These are phyloP conservation scores for Drosophila peninsularis DNA, from an alignment of 2,888 invertebrate genomes.

Conservation along the genomic window DNA sequence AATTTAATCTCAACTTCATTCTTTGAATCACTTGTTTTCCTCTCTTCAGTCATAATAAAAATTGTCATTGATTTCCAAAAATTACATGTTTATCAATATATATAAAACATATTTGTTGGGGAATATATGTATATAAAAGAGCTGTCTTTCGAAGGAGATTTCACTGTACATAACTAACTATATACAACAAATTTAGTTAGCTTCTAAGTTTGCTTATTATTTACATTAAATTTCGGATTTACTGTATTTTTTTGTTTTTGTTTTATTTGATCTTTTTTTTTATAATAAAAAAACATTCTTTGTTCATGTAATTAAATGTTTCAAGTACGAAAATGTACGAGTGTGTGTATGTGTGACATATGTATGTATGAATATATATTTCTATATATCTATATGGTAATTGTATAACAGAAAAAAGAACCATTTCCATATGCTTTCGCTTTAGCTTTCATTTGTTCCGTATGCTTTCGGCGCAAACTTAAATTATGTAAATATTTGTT, in stretches of 20 bases:
- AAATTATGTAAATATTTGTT: slow-evolving; percentile 49
- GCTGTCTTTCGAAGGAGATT: background rate
- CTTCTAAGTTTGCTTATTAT: slow-evolving; percentile 16
- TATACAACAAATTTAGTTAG: slow-evolving; percentile 18
- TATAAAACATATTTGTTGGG: background rate
- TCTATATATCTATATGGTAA: slow-evolving; percentile 66
- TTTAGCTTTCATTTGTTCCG: slow-evolving; percentile 21
- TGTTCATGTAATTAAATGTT: slow-evolving; percentile 70
- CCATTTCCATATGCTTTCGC: slow-evolving; percentile 26
- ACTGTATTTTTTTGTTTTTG: slow-evolving; percentile 32
- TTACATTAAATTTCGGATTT: slow-evolving; percentile 15
- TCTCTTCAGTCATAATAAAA: background rate
- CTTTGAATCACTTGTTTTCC: background rate
- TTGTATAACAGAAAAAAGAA: slow-evolving; percentile 73
- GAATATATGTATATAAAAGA: background rate
- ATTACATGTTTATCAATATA: background rate
- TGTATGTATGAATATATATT: slow-evolving; percentile 44
- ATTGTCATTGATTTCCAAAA: background rate
- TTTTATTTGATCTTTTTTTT: slow-evolving; percentile 65
- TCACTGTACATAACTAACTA: slow-evolving; percentile 2
- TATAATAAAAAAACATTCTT: slow-evolving; percentile 75
- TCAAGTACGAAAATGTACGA: slow-evolving; percentile 39
- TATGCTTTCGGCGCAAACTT: slow-evolving; percentile 47
- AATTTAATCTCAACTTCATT: background rate
- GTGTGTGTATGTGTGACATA: slow-evolving; percentile 32